phyloP scores from a whole-genome alignment of 2,113 vertebrate species.

The Campylomormyrus numenius region DNA sequence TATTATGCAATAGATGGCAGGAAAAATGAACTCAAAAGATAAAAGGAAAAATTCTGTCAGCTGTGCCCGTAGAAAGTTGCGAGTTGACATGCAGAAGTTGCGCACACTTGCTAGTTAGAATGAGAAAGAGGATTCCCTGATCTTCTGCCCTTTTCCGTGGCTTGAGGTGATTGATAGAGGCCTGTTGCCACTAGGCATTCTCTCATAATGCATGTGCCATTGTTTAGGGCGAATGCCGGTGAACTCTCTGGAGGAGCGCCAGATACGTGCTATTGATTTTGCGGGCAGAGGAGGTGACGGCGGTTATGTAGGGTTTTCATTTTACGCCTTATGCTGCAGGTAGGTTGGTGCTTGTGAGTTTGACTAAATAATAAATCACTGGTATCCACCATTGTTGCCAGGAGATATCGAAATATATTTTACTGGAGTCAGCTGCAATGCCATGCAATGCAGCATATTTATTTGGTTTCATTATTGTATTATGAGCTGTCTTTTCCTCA shows the following conservation, averaged over 20 bases:
- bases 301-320: not conserved
- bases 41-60: not conserved
- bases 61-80: not conserved
- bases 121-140: not conserved
- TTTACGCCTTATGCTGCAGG: not conserved
- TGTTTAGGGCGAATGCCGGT: not conserved
- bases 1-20: not conserved
- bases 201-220: not conserved
- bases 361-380: constrained; percentile 21
- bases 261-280: not conserved
- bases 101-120: not conserved
- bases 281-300: not conserved
- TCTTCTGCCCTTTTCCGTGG: not conserved
- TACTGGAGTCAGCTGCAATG: not conserved
- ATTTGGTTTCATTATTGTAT: not conserved
- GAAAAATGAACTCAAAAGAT: not conserved
- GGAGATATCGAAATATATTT: not conserved
- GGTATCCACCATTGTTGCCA: constrained; percentile 4
- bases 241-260: not conserved
- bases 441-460: not conserved
- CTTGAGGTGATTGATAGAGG: not conserved
- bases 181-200: not conserved
- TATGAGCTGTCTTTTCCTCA: not conserved
- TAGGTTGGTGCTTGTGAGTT: constrained; percentile 15
- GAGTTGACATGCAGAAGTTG: not conserved